Evolutionary conservation across 2,888 invertebrate species (phyloP).

Genomic region (Torymus texanus): DNA sequence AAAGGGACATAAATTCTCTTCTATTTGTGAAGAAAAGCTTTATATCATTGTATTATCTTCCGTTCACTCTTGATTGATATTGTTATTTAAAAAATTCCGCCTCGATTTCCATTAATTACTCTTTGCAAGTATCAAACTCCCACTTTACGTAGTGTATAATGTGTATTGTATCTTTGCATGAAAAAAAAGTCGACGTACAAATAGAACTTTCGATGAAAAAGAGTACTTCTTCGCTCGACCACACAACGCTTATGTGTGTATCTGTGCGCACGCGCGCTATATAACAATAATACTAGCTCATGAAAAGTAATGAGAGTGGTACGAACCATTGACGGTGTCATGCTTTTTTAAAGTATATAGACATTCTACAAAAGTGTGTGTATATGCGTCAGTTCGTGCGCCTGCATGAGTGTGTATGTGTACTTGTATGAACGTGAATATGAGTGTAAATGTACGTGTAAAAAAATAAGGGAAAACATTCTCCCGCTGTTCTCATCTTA

Average conservation of each 20-base stretch:
- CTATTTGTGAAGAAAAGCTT: constrained; percentile 56
- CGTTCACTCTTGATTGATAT: constrained; percentile 44
- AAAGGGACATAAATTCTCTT: constrained; percentile 61
- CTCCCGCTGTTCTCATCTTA: constrained; percentile 13
- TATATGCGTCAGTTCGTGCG: constrained; percentile 1
- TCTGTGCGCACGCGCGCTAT: constrained; percentile 26
- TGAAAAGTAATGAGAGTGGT: constrained; percentile 40
- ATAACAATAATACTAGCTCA: constrained; percentile 53
- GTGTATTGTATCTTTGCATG: constrained; percentile 31
- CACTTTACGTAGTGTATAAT: constrained; percentile 25
- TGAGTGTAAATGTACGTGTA: constrained; percentile 14
- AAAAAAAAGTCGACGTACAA: constrained; percentile 49
- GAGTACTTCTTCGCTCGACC: constrained; percentile 28
- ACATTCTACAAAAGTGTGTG: constrained; percentile 22
- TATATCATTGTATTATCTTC: constrained; percentile 11
- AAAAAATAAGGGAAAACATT: constrained; percentile 49
- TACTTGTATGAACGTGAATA: constrained; percentile 14
- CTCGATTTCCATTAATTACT: constrained; percentile 33
- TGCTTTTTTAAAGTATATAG: constrained; percentile 37
- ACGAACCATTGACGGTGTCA: constrained; percentile 38
- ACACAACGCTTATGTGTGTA: not conserved
- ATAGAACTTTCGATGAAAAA: constrained; percentile 51
- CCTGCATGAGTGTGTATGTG: constrained; percentile 14
- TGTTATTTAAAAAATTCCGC: constrained; percentile 44
- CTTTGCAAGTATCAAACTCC: constrained; percentile 43